Evolutionary conservation across 1,140 invertebrate genomes (phyloP).

Genomic region (Neotoxoptera formosana): DNA sequence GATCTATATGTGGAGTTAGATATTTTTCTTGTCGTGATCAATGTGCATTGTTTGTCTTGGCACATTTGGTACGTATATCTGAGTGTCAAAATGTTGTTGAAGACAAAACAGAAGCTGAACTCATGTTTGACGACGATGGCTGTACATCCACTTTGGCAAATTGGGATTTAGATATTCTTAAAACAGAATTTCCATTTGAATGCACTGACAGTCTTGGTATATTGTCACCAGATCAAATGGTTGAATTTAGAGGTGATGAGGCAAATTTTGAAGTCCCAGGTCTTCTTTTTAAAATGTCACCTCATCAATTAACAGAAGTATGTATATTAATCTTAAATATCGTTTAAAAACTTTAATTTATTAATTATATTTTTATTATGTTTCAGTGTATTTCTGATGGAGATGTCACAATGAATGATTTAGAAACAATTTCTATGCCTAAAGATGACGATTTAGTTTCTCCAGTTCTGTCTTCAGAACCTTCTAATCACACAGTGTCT

Average conservation of each 20-base stretch:
- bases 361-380: not conserved
- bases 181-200: conserved; percentile 74
- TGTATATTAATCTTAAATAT: not conserved
- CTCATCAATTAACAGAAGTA: conserved; percentile 41
- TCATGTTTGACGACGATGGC: conserved; percentile 32
- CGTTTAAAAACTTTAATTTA: not conserved
- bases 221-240: conserved; percentile 86
- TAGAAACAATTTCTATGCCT: conserved; percentile 49
- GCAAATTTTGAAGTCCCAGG: conserved; percentile 36
- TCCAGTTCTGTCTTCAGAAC: conserved; percentile 38
- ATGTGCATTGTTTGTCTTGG: conserved; percentile 67
- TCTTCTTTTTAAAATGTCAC: conserved; percentile 45
- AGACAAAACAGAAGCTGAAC: conserved; percentile 3
- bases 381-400: conserved; percentile 54
- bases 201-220: conserved; percentile 83
- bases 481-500: conserved; percentile 39
- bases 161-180: conserved; percentile 66
- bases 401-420: conserved; percentile 42
- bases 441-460: conserved; percentile 53
- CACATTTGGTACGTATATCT: conserved; percentile 60
- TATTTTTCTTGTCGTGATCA: conserved; percentile 67
- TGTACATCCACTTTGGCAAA: conserved; percentile 59
- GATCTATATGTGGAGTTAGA: conserved; percentile 68
- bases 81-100: not conserved
- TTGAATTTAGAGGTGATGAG: conserved; percentile 67